Evolutionary conservation across 2,113 vertebrate genomes (phyloP), one percentile per base, ranked within the genome.

Genomic region (Okapia johnstoni): DNA sequence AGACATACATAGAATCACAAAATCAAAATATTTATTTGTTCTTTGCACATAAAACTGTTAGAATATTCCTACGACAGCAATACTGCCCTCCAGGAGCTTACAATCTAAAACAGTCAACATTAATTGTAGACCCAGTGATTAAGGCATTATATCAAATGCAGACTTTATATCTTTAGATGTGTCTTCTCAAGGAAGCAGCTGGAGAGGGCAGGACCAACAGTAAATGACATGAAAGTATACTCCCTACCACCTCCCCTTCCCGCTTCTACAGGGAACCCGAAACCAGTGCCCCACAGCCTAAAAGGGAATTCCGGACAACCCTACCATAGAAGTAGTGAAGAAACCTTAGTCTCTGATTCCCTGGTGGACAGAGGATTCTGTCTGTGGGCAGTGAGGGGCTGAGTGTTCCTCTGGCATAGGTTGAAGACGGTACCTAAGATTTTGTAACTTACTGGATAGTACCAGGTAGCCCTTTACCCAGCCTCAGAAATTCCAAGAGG

Each of bases 21-120:
- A 98, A 97, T 98, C 97, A 98, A 97, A 97, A 88, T 94, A 97
- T 98, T 98, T 98, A 98, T 98, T 98, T 98, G 96, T 98, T 98
- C 94, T 90, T 97, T 92, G 87, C 89, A 98, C 96, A 97, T 80
- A 96, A 98, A 91, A 97, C 70, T 95, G 95, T 98, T 98, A 96
- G 89, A 96, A 97, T 90, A 94, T 86, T 95, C 90, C 93, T 83
- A 66, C 92, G 89, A 94, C 30, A 97, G 93, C 95, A 97, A 85
- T 88, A 97, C 96, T 98, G 97, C 97, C 98, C 95, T 98, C 88
- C 23, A 84, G 93, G 96, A 98, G 97, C 97, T 97, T 96, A 98
- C 98, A 98, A 89, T 98, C 97, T 97, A 90, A 95, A 95, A 96
- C 61, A 83, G 93, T 96, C 92, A 97, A 96, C 52, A 40, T 94